Conservation (phyloP, 2,888 invertebrate species). For the Aleiodes testaceus region DNA sequence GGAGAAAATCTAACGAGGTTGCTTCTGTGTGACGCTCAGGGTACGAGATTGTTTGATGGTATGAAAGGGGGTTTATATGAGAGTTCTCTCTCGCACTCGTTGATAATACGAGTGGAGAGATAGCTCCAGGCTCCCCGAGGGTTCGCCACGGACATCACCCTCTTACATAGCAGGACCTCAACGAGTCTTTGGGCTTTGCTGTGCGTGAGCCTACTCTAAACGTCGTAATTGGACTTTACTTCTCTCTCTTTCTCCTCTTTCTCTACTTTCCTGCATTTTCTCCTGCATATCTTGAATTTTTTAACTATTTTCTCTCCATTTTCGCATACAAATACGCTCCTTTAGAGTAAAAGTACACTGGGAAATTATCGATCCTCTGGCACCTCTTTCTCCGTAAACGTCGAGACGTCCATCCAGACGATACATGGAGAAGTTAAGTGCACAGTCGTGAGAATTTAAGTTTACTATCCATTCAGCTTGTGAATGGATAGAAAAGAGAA, state of each 20-base stretch:
- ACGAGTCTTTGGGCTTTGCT: conserved; percentile 36
- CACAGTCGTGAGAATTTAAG: too few relatives aligned
- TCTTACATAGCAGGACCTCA: conserved; percentile 44
- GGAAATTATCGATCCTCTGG: conserved; percentile 29
- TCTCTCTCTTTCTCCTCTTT: conserved; percentile 25
- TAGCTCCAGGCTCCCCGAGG: conserved; percentile 52
- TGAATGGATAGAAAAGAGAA: too few relatives aligned
- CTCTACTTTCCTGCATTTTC: conserved; percentile 29
- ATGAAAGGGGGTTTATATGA: conserved; percentile 26
- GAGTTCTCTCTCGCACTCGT: not conserved
- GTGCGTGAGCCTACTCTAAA: conserved; percentile 52
- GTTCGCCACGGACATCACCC: conserved; percentile 48
- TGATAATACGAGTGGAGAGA: conserved; percentile 42
- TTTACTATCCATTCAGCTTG: too few relatives aligned
- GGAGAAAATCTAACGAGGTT: conserved; percentile 57
- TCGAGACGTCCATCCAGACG: conserved; percentile 1
- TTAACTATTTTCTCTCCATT: conserved; percentile 11
- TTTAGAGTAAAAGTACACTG: conserved; percentile 31
- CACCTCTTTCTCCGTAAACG: conserved; percentile 3
- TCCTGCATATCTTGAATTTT: conserved; percentile 22
- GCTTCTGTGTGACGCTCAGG: conserved; percentile 27
- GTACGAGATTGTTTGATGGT: conserved; percentile 45
- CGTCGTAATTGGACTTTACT: conserved; percentile 60
- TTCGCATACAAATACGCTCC: conserved; percentile 31
- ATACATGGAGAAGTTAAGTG: too few relatives aligned